A percentile compares a stretch with the other conserved stretches of the same genome.
Conservation (phyloP, 2,113 vertebrate species). For the Passer domesticus region DNA sequence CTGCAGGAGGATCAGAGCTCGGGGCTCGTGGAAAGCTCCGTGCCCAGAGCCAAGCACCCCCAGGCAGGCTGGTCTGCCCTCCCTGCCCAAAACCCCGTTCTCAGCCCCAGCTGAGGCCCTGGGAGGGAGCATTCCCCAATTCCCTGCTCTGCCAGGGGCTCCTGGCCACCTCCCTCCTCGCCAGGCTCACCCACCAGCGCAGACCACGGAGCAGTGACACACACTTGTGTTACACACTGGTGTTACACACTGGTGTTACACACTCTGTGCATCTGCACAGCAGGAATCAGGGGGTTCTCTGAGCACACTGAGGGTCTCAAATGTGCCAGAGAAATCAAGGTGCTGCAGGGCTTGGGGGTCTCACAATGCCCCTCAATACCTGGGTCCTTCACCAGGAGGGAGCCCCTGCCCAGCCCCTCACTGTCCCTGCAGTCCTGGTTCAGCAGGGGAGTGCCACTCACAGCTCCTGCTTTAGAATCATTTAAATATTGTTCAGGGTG, state of each 20-base stretch:
- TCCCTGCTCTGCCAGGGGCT: neutral
- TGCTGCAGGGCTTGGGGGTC: neutral
- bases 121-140: neutral
- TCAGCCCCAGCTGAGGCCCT: neutral
- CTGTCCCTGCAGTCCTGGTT: neutral
- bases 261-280: neutral
- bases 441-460: neutral
- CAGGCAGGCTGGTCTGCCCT: neutral
- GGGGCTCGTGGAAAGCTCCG: accelerated
- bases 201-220: neutral
- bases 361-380: neutral
- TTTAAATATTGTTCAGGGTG: neutral
- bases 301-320: neutral
- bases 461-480: neutral
- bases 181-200: neutral
- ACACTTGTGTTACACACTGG: too few relatives aligned
- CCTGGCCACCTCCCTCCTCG: neutral
- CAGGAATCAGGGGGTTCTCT: neutral
- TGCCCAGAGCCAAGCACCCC: neutral
- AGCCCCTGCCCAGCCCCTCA: neutral
- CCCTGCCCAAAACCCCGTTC: neutral
- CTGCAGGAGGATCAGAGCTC: neutral
- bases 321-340: neutral
- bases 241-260: too few relatives aligned
- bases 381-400: neutral